Evolutionary conservation across 2,113 vertebrate genomes (phyloP).

Genomic region (Orientallactaga bullata): DNA sequence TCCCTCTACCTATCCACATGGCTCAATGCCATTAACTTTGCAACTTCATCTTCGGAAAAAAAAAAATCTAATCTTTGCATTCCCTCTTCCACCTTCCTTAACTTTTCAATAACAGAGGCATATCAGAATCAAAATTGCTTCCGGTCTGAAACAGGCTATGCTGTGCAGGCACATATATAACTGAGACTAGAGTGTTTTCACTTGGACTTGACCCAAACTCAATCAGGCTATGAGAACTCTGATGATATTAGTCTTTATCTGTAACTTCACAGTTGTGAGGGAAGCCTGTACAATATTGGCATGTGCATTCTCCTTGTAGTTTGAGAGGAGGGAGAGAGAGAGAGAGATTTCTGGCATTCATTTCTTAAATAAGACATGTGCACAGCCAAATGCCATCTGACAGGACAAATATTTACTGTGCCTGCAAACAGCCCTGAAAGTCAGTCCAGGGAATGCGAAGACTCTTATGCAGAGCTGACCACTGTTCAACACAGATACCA

Average conservation of each 20-base stretch:
- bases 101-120: conserved; percentile 68
- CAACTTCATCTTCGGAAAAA: conserved; percentile 53
- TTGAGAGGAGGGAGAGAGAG: background rate
- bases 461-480: conserved; percentile 38
- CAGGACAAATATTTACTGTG: conserved; percentile 71
- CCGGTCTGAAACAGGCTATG: background rate
- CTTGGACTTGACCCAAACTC: conserved; percentile 51
- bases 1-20: conserved; percentile 43
- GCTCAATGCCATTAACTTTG: conserved; percentile 7
- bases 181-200: background rate
- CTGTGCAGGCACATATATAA: background rate
- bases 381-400: conserved; percentile 58
- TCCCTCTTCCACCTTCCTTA: conserved; percentile 41
- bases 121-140: conserved; percentile 60
- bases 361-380: conserved; percentile 72
- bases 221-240: conserved; percentile 46
- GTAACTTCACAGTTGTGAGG: conserved; percentile 22
- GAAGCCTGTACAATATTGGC: background rate
- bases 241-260: conserved; percentile 47
- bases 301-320: background rate
- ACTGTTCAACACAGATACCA: background rate
- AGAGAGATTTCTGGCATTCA: conserved; percentile 33
- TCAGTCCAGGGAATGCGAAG: background rate
- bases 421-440: conserved; percentile 33
- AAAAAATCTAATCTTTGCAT: conserved; percentile 33